These are phyloP conservation scores for Felis chaus DNA, from an alignment of 2,113 vertebrate genomes.

Conservation along the genomic window DNA sequence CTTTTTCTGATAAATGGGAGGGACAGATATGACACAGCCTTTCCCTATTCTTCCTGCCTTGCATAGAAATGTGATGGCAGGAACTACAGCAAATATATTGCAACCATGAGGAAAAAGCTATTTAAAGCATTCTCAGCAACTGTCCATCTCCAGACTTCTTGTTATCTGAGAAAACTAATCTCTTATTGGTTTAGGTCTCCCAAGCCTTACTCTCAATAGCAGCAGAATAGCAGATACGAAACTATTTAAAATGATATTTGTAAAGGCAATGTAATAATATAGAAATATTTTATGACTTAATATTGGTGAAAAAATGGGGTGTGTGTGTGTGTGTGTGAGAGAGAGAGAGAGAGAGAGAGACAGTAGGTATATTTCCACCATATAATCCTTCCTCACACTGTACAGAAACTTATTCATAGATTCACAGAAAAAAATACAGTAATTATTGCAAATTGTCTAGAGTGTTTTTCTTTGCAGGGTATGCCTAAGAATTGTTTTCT, in stretches of 20 bases:
- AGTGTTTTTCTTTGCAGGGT: not conserved
- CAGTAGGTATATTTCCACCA: not conserved
- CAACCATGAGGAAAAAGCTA: not conserved
- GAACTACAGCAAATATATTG: not conserved
- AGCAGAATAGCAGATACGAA: not conserved
- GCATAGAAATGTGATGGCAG: not conserved
- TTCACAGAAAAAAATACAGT: not conserved
- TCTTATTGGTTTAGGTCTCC: not conserved
- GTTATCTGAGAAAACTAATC: not conserved
- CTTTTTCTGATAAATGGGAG: not conserved
- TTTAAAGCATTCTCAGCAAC: not conserved
- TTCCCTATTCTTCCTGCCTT: not conserved
- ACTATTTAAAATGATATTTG: not conserved
- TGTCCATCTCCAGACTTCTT: not conserved
- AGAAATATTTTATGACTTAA: constrained; percentile 5
- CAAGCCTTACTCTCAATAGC: not conserved
- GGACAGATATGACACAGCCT: not conserved
- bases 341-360: too few relatives aligned
- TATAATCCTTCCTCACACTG: not conserved
- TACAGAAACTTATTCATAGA: not conserved
- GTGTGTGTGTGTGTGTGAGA: not conserved
- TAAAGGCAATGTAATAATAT: not conserved
- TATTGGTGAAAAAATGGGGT: not conserved
- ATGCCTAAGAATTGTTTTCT: not conserved
- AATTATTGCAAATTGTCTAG: not conserved